phyloP scores from a whole-genome alignment of 1,140 invertebrate species.

The Anastrepha obliqua region DNA sequence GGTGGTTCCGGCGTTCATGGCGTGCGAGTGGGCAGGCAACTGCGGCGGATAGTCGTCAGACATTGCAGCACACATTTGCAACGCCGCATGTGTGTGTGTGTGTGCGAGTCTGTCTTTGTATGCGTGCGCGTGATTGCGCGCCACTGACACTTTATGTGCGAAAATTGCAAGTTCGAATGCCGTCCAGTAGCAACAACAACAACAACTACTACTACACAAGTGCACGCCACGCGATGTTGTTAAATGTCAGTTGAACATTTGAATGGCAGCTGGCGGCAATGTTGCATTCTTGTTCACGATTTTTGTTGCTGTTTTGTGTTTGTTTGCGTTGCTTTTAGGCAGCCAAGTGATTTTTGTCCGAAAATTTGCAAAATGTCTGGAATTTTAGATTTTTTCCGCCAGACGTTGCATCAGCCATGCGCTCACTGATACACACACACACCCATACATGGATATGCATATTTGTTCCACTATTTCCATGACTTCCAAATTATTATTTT shows the following conservation, averaged over 20 bases:
- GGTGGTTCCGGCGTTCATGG: not conserved
- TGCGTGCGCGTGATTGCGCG: constrained; percentile 32
- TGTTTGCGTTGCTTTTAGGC: constrained; percentile 11
- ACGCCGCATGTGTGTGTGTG: not conserved
- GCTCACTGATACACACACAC: not conserved
- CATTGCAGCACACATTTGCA: not conserved
- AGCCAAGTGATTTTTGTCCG: constrained; percentile 1
- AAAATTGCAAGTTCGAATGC: constrained; percentile 45
- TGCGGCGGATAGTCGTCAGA: not conserved
- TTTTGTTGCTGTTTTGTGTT: constrained; percentile 28
- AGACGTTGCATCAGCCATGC: not conserved
- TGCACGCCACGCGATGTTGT: constrained; percentile 28
- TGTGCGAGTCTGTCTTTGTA: not conserved
- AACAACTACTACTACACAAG: not conserved
- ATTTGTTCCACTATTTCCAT: no score
- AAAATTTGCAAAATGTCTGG: constrained; percentile 34
- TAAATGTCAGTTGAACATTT: constrained; percentile 50
- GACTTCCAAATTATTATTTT: not conserved
- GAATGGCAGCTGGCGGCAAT: constrained; percentile 45
- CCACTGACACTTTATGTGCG: constrained; percentile 30
- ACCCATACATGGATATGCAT: no score
- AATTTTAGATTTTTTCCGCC: constrained; percentile 13
- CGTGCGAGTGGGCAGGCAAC: no score
- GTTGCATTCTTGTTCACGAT: not conserved
- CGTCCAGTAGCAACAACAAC: not conserved